Base-by-base conservation (phyloP, 2,113 vertebrate species). In the Garra rufa region DNA sequence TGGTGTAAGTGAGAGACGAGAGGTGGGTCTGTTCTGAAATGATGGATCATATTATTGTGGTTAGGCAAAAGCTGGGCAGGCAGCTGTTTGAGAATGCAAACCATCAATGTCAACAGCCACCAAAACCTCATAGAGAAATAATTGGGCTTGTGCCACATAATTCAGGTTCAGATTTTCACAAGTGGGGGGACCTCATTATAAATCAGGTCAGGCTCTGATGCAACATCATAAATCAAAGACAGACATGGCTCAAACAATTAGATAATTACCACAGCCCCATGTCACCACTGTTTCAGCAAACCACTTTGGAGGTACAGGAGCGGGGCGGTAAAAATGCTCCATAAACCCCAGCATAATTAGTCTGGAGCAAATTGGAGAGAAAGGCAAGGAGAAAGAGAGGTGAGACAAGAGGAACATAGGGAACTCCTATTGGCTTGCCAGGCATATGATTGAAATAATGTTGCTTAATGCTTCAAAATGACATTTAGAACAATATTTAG, bases 141-240 rank as follows among this genome's bases (percentile, higher is more conserved):
- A 94, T 95, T 95, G 94, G 94, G 92, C 89, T 78, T 83, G 88
- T 94, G 93, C 90, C 91, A 93, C 89, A 91, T 93, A 93, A 94
- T 95, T 93, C 92, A 93, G 90, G 92, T 92, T 93, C 91, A 91
- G 91, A 93, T 93, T 93, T 94, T 93, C 93, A 93, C 91, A 94
- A 94, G 93, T 92, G 91, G 89, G 88, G 92, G 88, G 88, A 92
- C 91, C 93, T 95, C 92, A 94, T 95, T 95, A 94, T 93, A 94
- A 94, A 94, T 93, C 93, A 92, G 93, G 92, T 94, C 94, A 92
- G 91, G 91, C 88, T 89, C 90, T 92, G 94, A 93, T 94, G 92
- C 92, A 90, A 91, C 92, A 92, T 89, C 92, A 94, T 94, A 94
- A 95, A 94, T 94, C 94, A 94, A 91, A 89, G 88, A 91, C 85